Evolutionary conservation across 2,113 vertebrate genomes (phyloP).

Genomic region (Nesogale talazaci): DNA sequence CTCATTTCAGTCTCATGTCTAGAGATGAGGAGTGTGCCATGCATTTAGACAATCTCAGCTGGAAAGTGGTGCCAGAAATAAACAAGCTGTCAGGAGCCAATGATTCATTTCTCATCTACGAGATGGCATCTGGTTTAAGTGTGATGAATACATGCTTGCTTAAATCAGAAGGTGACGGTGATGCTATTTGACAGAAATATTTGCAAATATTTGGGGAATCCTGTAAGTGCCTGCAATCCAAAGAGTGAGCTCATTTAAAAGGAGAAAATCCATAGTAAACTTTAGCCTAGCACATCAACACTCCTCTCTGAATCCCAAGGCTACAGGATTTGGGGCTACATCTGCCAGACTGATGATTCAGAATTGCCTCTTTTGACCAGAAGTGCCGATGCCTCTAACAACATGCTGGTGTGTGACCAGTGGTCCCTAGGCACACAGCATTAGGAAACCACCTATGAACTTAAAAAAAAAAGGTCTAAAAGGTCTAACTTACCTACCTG

Average conservation of each 20-base stretch:
- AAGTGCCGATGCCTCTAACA: slow-evolving; percentile 14
- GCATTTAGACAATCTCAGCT: slow-evolving; percentile 62
- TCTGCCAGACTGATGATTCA: slow-evolving; percentile 30
- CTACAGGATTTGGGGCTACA: not conserved
- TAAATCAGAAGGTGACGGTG: slow-evolving; percentile 66
- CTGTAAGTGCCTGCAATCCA: slow-evolving; percentile 65
- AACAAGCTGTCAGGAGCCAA: slow-evolving; percentile 71
- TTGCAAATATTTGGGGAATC: slow-evolving; percentile 69
- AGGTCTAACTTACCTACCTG: not conserved
- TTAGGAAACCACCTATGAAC: slow-evolving; percentile 26
- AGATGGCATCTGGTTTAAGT: slow-evolving; percentile 79
- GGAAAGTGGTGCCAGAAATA: slow-evolving; percentile 69
- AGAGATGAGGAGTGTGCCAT: slow-evolving; percentile 47
- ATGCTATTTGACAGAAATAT: slow-evolving; percentile 66
- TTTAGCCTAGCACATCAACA: slow-evolving; percentile 45
- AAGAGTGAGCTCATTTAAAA: slow-evolving; percentile 53
- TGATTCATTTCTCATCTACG: slow-evolving; percentile 73
- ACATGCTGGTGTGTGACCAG: slow-evolving; percentile 20
- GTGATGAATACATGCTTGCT: slow-evolving; percentile 81
- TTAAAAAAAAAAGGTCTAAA: slow-evolving; percentile 14
- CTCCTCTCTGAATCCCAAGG: slow-evolving; percentile 12
- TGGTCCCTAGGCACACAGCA: not conserved
- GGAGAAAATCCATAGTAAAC: slow-evolving; percentile 3
- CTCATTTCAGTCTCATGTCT: slow-evolving; percentile 44
- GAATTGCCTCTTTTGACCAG: slow-evolving; percentile 38